Evolutionary conservation across 2,113 vertebrate genomes (phyloP).

Genomic region (Chauna torquata): DNA sequence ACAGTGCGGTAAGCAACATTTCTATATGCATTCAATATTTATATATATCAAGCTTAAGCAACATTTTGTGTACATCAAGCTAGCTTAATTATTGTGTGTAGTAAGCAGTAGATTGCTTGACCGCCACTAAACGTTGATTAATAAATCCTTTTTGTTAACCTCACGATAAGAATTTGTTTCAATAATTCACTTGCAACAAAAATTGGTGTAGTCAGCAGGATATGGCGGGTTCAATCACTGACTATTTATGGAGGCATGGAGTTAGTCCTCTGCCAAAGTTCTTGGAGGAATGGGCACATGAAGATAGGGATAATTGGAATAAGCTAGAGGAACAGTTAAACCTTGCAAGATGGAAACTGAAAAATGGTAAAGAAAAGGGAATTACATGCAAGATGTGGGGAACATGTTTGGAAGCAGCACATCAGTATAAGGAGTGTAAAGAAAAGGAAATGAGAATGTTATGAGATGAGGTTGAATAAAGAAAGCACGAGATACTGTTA

Average conservation of each 20-base stretch:
- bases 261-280: neutral
- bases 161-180: neutral
- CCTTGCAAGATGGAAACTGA: neutral
- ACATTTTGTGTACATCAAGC: neutral
- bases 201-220: neutral
- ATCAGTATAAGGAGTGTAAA: neutral
- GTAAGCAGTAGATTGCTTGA: neutral
- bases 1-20: neutral
- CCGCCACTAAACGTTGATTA: neutral
- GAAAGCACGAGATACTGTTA: neutral
- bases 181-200: neutral
- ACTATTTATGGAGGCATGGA: neutral
- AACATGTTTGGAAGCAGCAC: neutral
- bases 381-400: neutral
- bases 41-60: too few species aligned
- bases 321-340: neutral
- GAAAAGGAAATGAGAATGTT: neutral
- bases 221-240: neutral
- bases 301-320: neutral
- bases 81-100: neutral
- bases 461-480: neutral
- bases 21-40: neutral
- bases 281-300: too few species aligned
- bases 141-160: neutral
- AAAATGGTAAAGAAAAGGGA: neutral